These are phyloP conservation scores for Mustela nigripes DNA, from an alignment of 2,113 vertebrate species.

Conservation along the genomic window DNA sequence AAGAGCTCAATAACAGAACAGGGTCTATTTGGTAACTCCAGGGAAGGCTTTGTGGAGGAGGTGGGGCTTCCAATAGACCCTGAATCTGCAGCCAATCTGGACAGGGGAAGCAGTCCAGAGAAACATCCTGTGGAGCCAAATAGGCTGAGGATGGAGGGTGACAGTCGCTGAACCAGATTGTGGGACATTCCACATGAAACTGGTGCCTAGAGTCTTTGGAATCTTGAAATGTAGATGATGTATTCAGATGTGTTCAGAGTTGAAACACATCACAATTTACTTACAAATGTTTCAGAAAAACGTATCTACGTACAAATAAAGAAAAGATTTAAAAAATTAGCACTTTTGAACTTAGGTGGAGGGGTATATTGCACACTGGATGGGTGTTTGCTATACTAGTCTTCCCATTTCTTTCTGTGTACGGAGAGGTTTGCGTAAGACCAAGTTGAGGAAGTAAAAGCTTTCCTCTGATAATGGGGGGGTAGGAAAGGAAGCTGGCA, in stretches of 20 bases:
- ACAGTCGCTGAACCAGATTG: not conserved
- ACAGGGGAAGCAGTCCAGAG: not conserved
- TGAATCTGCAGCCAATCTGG: not conserved
- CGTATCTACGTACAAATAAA: not conserved
- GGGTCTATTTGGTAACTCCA: not conserved
- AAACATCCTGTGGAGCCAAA: not conserved
- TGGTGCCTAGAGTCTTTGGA: not conserved
- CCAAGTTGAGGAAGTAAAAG: constrained; percentile 27
- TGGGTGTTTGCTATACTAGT: not conserved
- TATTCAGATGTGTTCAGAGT: not conserved
- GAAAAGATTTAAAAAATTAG: not conserved
- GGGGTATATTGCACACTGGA: not conserved
- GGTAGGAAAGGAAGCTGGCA: not conserved
- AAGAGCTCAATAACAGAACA: not conserved
- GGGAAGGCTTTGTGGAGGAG: not conserved
- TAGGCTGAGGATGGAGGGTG: not conserved
- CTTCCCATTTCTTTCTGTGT: not conserved
- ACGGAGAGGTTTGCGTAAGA: not conserved
- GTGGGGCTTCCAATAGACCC: not conserved
- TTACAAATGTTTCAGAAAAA: constrained; percentile 26
- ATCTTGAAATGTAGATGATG: not conserved
- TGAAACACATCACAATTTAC: not conserved
- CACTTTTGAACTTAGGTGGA: not conserved
- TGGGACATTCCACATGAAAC: not conserved
- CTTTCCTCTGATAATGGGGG: not conserved